Evolutionary conservation across 1,140 invertebrate genomes (phyloP), one percentile per base, ranked within the genome.

Genomic region (Mizuhopecten yessoensis): DNA sequence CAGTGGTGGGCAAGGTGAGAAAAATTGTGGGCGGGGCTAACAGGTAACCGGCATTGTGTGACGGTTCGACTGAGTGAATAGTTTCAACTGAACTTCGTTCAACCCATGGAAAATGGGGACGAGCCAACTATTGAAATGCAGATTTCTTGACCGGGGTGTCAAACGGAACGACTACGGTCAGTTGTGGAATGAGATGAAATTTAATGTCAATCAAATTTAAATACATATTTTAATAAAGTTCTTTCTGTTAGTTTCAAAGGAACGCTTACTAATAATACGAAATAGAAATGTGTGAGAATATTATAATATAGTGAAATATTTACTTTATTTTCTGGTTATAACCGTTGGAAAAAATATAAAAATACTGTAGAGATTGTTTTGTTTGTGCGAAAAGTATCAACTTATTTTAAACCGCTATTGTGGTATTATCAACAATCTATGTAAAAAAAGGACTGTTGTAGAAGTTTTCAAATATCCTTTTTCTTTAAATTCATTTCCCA

Each of bases 31-130:
- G 92, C 92, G 92, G 92, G 34, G 90, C 89, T 90, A 89, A 57
- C 91, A 90, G 91, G 89, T 92, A 88, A 89, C 87, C n/a, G 86
- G 49, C 57, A 75, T 90, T 90, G 90, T 90, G 87, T 88, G 34
- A 49, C 90, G 86, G 86, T 34, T 86, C 87, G 39, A 90, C 87
- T 88, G 87, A 90, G 89, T 88, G 87, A 90, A 88, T 90, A 86
- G 45, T 88, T 45, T 90, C 89, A 36, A 86, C 87, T 88, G 90
- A 90, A 87, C 87, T 88, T 86, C 90, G 90, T 87, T 90, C 90
- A 90, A 86, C 87, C 88, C 87, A 87, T 90, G 90, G 88, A 90
- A 90, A 88, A 87, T 88, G 87, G 57, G 90, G 90, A 87, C 87
- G 39, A 34, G 87, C 49, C 49, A 88, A 86, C 2, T 36, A 90